These are phyloP conservation scores for Glareola pratincola DNA, from an alignment of 2,113 vertebrate species.

Conservation along the genomic window DNA sequence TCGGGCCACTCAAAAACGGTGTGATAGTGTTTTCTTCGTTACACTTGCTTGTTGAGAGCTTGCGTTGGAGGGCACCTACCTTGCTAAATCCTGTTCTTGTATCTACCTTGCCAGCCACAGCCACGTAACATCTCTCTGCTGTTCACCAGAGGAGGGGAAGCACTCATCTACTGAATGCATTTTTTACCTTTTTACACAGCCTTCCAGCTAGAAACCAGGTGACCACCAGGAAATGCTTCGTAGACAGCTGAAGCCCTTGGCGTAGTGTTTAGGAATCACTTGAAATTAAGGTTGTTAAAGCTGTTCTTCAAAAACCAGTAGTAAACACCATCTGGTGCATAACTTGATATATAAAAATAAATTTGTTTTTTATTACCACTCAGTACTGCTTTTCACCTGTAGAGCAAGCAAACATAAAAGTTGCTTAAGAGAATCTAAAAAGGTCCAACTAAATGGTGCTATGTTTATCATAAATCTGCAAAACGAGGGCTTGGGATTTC, in stretches of 20 bases:
- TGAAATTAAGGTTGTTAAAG: neutral
- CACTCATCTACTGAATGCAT: accelerated
- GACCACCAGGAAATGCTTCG: neutral
- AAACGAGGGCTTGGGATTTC: neutral
- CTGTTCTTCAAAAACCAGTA: neutral
- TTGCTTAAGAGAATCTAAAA: neutral
- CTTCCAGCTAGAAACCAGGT: neutral
- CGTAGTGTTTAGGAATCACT: neutral
- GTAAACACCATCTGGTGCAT: neutral
- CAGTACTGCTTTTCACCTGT: neutral
- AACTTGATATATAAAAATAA: neutral
- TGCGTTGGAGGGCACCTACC: neutral
- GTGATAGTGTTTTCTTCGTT: neutral
- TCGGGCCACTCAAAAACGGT: neutral
- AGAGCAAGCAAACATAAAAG: neutral
- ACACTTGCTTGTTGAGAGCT: neutral
- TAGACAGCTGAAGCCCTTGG: neutral
- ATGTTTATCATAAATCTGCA: neutral
- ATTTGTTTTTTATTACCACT: neutral
- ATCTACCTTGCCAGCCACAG: neutral
- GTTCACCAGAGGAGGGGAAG: neutral
- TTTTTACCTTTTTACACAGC: neutral
- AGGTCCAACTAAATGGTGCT: neutral
- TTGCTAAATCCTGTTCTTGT: neutral
- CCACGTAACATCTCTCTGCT: neutral